Conservation (phyloP, 2,888 invertebrate genomes). For the Drosophila formosana region DNA sequence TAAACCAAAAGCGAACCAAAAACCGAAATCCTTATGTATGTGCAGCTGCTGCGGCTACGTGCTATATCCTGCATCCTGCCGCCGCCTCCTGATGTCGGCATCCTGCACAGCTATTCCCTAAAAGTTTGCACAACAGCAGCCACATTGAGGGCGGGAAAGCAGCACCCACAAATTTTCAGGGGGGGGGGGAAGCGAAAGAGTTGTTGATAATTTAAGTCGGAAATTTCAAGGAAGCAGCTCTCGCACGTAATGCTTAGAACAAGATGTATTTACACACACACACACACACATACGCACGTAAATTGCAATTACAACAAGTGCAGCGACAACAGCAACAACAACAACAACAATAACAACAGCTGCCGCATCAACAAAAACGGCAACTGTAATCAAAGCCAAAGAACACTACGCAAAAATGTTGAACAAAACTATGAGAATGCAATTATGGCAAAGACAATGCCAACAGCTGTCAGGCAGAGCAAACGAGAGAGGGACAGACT, state of each 20-base stretch:
- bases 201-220: conserved; percentile 80
- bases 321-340: conserved; percentile 37
- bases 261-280: conserved; percentile 50
- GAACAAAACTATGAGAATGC: conserved; percentile 65
- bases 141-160: not conserved
- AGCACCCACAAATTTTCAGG: conserved; percentile 62
- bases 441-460: conserved; percentile 67
- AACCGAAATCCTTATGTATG: conserved; percentile 74
- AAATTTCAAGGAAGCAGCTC: conserved; percentile 67
- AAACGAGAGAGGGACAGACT: not conserved
- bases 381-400: conserved; percentile 67
- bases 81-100: conserved; percentile 26
- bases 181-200: conserved; percentile 51
- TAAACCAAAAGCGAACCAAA: conserved; percentile 64
- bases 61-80: conserved; percentile 53
- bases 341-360: conserved; percentile 23
- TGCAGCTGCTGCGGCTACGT: conserved; percentile 70
- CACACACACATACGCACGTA: conserved; percentile 25
- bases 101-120: conserved; percentile 26
- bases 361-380: conserved; percentile 26
- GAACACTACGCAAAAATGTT: conserved; percentile 45
- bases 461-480: conserved; percentile 2
- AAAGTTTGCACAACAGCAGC: conserved; percentile 60
- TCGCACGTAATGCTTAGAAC: conserved; percentile 65
- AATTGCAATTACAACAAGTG: conserved; percentile 77